A percentile compares a stretch with the other conserved stretches of the same genome.
phyloP scores from a whole-genome alignment of 37 sponge, comb jelly and placozoan species.

The Cladorhizidae sp. region DNA sequence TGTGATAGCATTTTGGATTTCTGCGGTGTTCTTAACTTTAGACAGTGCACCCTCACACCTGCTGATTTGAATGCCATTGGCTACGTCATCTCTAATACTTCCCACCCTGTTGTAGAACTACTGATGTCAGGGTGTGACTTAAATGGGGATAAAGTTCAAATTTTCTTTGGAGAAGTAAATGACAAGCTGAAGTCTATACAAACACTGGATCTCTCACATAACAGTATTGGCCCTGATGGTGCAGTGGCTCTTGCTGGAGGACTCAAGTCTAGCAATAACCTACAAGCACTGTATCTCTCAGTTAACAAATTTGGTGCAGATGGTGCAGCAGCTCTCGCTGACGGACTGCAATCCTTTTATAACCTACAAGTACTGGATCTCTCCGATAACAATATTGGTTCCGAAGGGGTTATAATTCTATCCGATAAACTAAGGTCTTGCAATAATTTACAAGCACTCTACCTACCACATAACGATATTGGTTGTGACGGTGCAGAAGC shows the following conservation, averaged over 20 bases:
- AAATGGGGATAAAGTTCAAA: background rate
- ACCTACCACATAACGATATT: background rate
- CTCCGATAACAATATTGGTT: no score
- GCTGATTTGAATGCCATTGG: conserved; percentile 35
- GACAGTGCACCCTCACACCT: background rate
- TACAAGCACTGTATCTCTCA: no score
- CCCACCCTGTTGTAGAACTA: conserved; percentile 1
- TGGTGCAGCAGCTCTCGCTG: no score
- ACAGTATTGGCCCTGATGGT: no score
- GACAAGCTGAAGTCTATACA: no score
- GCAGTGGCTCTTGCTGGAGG: no score
- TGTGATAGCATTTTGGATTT: conserved; percentile 9
- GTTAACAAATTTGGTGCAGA: no score
- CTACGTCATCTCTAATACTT: background rate
- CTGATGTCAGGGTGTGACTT: background rate
- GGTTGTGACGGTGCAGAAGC: conserved; percentile 1
- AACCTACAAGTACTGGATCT: no score
- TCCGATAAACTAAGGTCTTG: background rate
- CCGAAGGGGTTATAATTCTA: no score
- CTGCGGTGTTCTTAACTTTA: background rate
- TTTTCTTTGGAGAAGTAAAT: background rate
- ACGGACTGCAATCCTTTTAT: no score
- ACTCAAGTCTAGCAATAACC: no score
- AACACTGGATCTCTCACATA: no score
- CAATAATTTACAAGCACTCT: background rate